Conservation (phyloP, 2,113 vertebrate genomes). For the Phyllostomus discolor region DNA sequence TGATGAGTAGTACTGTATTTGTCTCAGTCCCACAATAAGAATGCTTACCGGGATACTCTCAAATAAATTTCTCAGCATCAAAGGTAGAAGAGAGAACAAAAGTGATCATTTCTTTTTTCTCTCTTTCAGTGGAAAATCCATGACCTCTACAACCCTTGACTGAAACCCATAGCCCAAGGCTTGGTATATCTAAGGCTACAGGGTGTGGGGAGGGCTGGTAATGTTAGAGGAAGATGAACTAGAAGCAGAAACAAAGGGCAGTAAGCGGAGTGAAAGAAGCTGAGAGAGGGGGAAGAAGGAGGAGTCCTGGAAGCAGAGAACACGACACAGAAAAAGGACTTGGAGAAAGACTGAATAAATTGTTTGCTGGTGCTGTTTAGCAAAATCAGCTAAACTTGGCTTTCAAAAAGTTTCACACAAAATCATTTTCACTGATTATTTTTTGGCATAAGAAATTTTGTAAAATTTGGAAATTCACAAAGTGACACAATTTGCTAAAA, state of each 20-base stretch:
- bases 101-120: conserved; percentile 31
- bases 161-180: conserved; percentile 67
- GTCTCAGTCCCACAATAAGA: background rate
- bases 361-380: conserved; percentile 77
- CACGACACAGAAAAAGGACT: conserved; percentile 64
- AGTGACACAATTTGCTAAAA: conserved; percentile 76
- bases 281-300: background rate
- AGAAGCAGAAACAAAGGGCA: conserved; percentile 70
- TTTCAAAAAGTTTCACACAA: conserved; percentile 77
- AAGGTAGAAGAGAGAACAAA: conserved; percentile 47
- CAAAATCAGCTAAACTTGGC: conserved; percentile 78
- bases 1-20: background rate
- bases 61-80: conserved; percentile 49
- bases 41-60: background rate
- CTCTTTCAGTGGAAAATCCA: conserved; percentile 61
- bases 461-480: conserved; percentile 76
- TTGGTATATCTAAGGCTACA: conserved; percentile 11
- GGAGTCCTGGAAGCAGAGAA: conserved; percentile 57
- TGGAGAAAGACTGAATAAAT: conserved; percentile 76
- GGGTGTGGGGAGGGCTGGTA: background rate
- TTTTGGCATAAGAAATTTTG: conserved; percentile 75
- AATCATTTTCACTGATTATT: conserved; percentile 78
- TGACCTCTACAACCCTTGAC: conserved; percentile 64
- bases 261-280: conserved; percentile 64
- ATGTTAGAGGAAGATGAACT: conserved; percentile 54